Conservation (phyloP, 2,113 vertebrate species). For the Hyperoodon ampullatus region DNA sequence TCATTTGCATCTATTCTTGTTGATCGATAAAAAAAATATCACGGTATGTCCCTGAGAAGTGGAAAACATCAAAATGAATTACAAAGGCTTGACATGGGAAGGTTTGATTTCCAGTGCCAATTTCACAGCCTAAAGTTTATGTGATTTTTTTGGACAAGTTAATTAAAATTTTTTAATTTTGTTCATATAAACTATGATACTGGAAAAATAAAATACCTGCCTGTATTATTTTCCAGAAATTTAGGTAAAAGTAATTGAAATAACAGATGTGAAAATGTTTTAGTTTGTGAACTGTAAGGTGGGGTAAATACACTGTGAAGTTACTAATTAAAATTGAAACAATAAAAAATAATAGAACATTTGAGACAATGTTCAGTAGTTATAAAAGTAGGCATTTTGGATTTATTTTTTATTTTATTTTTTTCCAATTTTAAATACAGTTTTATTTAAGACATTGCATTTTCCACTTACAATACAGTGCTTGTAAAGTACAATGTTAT, state of each 20-base stretch:
- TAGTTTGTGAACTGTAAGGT: neutral
- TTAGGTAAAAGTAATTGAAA: neutral
- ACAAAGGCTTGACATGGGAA: neutral
- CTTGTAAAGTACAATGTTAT: no score
- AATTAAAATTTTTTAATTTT: neutral
- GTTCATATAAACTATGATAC: neutral
- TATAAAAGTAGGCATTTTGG: neutral
- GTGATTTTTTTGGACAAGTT: neutral
- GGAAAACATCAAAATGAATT: neutral
- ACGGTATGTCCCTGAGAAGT: neutral
- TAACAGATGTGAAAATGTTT: neutral
- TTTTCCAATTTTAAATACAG: no score
- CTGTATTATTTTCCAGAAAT: neutral
- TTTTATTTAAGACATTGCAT: no score
- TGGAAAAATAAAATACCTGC: neutral
- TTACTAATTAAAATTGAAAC: neutral
- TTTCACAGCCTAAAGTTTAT: neutral
- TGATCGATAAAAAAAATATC: neutral
- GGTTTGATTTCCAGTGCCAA: neutral
- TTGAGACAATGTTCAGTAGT: neutral
- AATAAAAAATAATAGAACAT: neutral
- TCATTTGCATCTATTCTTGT: neutral
- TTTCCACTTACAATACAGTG: no score
- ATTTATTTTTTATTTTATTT: neutral
- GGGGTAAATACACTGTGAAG: neutral